Evolutionary conservation across 1,140 invertebrate species (phyloP).

Genomic region (Tyrophagus putrescentiae): DNA sequence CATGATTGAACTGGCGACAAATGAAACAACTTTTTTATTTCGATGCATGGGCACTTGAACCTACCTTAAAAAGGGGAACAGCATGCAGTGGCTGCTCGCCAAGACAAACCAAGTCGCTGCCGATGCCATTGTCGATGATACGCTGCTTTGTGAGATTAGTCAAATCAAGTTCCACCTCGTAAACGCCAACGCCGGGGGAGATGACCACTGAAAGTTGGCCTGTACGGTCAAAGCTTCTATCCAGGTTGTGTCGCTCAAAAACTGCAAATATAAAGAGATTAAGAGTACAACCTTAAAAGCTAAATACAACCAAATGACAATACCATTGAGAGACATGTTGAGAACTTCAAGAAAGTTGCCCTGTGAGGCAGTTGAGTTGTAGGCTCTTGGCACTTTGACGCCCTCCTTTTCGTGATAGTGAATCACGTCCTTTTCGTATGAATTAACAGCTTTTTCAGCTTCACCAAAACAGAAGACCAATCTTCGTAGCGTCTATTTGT

Average conservation of each 20-base stretch:
- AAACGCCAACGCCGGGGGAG: slow-evolving; percentile 89
- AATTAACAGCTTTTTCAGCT: slow-evolving; percentile 67
- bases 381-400: slow-evolving; percentile 58
- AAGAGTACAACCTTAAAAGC: slow-evolving; percentile 6
- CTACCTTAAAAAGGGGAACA: slow-evolving; percentile 63
- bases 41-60: too few relatives aligned
- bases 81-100: slow-evolving; percentile 98
- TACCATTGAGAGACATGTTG: slow-evolving; percentile 93
- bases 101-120: slow-evolving; percentile 71
- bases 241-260: slow-evolving; percentile 95
- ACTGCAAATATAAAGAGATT: slow-evolving; percentile 45
- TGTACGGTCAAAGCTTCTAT: slow-evolving; percentile 92
- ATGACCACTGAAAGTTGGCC: slow-evolving; percentile 94
- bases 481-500: slow-evolving; percentile 95
- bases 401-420: slow-evolving; percentile 62
- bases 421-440: slow-evolving; percentile 73
- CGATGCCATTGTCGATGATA: slow-evolving; percentile 86
- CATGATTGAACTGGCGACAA: slow-evolving; percentile 31
- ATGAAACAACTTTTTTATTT: too few relatives aligned
- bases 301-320: slow-evolving; percentile 28
- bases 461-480: slow-evolving; percentile 74
- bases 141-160: slow-evolving; percentile 96
- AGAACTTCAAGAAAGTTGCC: slow-evolving; percentile 97
- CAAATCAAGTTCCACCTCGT: slow-evolving; percentile 86
- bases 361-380: slow-evolving; percentile 71